These are phyloP conservation scores for Seriola rivoliana DNA, from an alignment of 2,113 vertebrate species.

Conservation along the genomic window DNA sequence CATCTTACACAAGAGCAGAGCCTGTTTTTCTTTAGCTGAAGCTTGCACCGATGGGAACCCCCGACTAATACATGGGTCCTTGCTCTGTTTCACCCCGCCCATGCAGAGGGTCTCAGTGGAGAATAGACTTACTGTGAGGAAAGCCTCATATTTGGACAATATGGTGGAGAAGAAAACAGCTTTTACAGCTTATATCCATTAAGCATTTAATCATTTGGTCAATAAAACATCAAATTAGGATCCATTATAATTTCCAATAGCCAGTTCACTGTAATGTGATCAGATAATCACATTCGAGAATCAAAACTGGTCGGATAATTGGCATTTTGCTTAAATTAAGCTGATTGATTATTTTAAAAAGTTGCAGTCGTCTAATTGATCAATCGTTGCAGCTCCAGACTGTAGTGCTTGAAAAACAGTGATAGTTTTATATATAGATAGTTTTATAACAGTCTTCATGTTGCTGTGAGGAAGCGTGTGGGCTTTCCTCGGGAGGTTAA, in stretches of 20 bases:
- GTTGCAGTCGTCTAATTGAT: neutral
- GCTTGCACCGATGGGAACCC: neutral
- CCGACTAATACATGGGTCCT: constrained; percentile 8
- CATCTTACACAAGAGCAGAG: neutral
- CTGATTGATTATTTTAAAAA: too few species aligned
- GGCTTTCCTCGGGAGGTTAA: neutral
- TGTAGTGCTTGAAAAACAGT: neutral
- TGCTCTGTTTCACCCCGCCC: neutral
- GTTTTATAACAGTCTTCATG: neutral
- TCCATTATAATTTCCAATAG: too few species aligned
- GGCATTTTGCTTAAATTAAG: too few species aligned
- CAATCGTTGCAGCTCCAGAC: neutral
- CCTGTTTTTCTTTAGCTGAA: constrained; percentile 9
- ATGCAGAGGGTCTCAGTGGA: neutral
- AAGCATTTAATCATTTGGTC: neutral
- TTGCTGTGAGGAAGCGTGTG: constrained; percentile 5
- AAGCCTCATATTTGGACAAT: neutral
- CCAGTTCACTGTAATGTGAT: too few species aligned
- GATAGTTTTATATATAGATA: neutral
- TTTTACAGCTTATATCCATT: neutral
- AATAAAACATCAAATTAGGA: neutral
- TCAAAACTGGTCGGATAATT: neutral
- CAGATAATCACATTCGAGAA: neutral
- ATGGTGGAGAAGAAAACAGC: constrained; percentile 3
- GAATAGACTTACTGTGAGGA: constrained; percentile 8